phyloP scores from a whole-genome alignment of 92 coral and sea anemone species.

The Epizoanthus illoricatus region DNA sequence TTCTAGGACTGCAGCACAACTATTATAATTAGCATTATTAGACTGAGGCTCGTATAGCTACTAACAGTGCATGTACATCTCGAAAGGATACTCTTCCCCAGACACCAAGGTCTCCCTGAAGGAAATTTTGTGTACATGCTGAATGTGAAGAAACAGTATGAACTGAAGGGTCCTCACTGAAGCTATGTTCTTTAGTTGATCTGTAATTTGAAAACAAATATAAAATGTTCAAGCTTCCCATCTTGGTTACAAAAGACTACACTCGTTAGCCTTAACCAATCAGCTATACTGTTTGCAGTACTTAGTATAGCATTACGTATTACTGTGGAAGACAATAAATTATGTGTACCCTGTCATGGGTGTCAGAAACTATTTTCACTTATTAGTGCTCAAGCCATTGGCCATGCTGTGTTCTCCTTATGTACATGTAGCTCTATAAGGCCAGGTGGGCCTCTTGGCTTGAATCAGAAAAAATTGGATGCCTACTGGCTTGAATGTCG shows the following conservation, averaged over 20 bases:
- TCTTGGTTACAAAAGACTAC: not conserved
- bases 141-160: constrained; percentile 87
- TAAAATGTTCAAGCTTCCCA: not conserved
- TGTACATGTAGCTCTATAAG: too few relatives aligned
- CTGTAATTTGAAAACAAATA: constrained; percentile 45
- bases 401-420: too few relatives aligned
- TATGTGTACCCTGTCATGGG: too few relatives aligned
- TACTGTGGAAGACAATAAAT: too few relatives aligned
- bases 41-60: not conserved
- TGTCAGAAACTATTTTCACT: too few relatives aligned
- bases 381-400: too few relatives aligned
- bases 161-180: constrained; percentile 86
- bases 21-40: too few relatives aligned
- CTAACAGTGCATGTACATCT: not conserved
- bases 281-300: not conserved
- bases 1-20: not conserved
- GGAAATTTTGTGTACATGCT: constrained; percentile 95
- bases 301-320: too few relatives aligned
- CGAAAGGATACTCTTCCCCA: constrained; percentile 97
- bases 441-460: too few relatives aligned
- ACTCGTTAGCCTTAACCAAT: not conserved
- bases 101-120: constrained; percentile 86
- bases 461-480: too few relatives aligned
- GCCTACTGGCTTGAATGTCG: too few relatives aligned
- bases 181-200: constrained; percentile 65